Conservation (phyloP, 1,140 invertebrate genomes). For the Cydia amplana region DNA sequence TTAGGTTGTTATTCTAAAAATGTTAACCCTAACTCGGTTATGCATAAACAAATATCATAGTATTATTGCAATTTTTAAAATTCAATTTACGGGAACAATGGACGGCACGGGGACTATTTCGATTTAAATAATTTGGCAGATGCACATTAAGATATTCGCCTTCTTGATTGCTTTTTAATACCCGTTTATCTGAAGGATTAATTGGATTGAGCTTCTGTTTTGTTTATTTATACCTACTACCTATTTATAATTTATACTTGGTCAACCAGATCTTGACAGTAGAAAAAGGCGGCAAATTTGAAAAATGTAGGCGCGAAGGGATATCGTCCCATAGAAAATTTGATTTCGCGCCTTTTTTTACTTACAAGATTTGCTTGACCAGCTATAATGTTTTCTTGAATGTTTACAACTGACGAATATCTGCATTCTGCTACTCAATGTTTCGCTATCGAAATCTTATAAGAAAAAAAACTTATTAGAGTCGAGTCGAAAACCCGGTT, state of each 20-base stretch:
- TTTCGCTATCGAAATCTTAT: too few species aligned
- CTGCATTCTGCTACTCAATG: too few species aligned
- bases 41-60: background rate
- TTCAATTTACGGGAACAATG: background rate
- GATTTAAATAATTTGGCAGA: conserved; percentile 6
- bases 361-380: too few species aligned
- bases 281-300: too few species aligned
- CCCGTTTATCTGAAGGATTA: background rate
- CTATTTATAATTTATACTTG: background rate
- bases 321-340: too few species aligned
- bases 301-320: too few species aligned
- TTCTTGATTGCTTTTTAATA: conserved; percentile 30
- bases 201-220: background rate
- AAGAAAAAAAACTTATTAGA: too few species aligned
- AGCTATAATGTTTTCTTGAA: too few species aligned
- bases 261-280: too few species aligned
- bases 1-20: background rate
- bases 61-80: background rate
- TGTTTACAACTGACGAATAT: background rate
- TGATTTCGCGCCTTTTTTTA: too few species aligned
- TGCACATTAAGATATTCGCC: conserved; percentile 11
- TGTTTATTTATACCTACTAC: background rate
- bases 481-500: too few species aligned
- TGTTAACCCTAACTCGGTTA: background rate
- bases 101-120: background rate